Evolutionary conservation across 2,113 vertebrate genomes (phyloP).

Genomic region (Paracanthobrama guichenoti): DNA sequence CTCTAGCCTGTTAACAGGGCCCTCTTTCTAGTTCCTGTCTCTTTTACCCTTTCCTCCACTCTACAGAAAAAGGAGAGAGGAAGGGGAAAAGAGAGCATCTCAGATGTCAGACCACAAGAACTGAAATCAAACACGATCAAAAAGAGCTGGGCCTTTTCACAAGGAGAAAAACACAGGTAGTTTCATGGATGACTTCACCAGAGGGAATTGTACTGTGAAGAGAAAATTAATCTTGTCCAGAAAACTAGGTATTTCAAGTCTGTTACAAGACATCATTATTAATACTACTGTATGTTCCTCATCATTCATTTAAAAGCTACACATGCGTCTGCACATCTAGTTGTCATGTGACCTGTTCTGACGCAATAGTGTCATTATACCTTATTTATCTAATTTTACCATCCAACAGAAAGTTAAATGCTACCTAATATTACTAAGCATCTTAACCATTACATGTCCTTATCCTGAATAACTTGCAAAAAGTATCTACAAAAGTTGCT

Average conservation of each 20-base stretch:
- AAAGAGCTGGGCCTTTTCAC: conserved; percentile 45
- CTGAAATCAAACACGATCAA: conserved; percentile 57
- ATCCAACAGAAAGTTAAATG: neutral
- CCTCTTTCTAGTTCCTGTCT: conserved; percentile 70
- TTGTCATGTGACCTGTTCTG: conserved; percentile 8
- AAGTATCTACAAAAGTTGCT: neutral
- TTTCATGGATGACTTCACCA: conserved; percentile 42
- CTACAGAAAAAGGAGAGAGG: conserved; percentile 52
- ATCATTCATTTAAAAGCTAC: conserved; percentile 28
- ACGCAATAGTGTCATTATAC: neutral
- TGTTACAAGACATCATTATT: conserved; percentile 19
- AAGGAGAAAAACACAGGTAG: conserved; percentile 46
- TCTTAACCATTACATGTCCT: neutral
- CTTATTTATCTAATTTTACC: neutral
- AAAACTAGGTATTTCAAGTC: conserved; percentile 26
- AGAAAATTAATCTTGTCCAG: conserved; percentile 12
- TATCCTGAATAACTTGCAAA: neutral
- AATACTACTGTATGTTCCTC: conserved; percentile 14
- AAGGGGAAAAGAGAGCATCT: conserved; percentile 49
- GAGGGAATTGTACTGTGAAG: conserved; percentile 36
- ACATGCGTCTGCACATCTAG: neutral
- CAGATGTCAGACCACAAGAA: conserved; percentile 55
- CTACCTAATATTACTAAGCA: neutral
- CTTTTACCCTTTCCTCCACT: conserved; percentile 65
- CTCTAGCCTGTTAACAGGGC: conserved; percentile 70